Evolutionary conservation across 2,113 vertebrate species (phyloP).

Genomic region (Nyctibius bracteatus): DNA sequence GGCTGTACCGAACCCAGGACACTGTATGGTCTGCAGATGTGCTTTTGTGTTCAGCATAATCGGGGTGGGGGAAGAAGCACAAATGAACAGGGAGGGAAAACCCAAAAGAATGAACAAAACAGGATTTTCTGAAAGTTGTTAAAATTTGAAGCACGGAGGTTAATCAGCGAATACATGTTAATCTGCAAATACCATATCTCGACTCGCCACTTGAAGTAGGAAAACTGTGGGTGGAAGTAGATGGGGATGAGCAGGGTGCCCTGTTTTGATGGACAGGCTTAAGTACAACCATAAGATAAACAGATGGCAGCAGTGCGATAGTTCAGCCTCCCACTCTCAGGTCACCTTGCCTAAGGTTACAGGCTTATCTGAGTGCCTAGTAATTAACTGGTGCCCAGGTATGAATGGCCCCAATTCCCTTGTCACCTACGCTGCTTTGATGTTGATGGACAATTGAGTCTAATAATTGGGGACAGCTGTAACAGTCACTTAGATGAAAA

Average conservation of each 20-base stretch:
- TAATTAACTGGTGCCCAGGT: background rate
- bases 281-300: background rate
- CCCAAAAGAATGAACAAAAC: background rate
- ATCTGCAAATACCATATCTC: background rate
- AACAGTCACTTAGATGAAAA: background rate
- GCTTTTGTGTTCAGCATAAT: background rate
- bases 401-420: background rate
- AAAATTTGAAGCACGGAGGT: background rate
- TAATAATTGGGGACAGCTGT: background rate
- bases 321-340: background rate
- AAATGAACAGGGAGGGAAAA: accelerated
- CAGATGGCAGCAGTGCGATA: background rate
- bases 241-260: background rate
- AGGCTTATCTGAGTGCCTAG: background rate
- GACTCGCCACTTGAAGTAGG: background rate
- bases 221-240: background rate
- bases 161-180: background rate
- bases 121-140: background rate
- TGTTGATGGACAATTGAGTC: background rate
- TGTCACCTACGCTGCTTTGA: background rate
- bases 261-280: background rate
- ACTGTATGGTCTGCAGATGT: background rate
- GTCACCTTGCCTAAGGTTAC: background rate
- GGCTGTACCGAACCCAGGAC: background rate
- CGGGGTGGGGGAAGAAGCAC: accelerated